A percentile compares a stretch with the other conserved stretches of the same genome.
These are phyloP conservation scores for Diploptera punctata DNA, from an alignment of 2,888 invertebrate genomes.

Conservation along the genomic window DNA sequence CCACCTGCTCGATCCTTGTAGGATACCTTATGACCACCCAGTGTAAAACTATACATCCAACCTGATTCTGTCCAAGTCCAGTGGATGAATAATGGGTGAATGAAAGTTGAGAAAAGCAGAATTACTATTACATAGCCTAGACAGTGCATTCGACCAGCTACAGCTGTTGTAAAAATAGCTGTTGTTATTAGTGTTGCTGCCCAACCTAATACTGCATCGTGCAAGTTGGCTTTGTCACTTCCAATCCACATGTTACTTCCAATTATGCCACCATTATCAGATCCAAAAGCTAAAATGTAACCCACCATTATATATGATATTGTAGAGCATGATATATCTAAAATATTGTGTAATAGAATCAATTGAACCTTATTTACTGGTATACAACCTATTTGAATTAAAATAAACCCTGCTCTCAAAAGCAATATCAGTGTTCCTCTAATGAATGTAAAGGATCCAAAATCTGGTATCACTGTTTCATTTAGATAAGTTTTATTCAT, in stretches of 20 bases:
- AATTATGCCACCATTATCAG: slow-evolving; percentile 47
- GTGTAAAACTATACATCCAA: slow-evolving; percentile 49
- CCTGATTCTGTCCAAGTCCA: slow-evolving; percentile 53
- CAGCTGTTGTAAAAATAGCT: slow-evolving; percentile 51
- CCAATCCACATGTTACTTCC: slow-evolving; percentile 50
- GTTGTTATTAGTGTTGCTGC: slow-evolving; percentile 50
- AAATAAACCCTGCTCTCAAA: slow-evolving; percentile 47
- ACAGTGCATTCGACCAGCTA: slow-evolving; percentile 51
- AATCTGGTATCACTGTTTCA: no score
- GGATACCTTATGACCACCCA: slow-evolving; percentile 42
- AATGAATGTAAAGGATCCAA: neutral
- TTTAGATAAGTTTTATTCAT: no score
- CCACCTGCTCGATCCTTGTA: slow-evolving; percentile 52
- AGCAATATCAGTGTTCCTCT: slow-evolving; percentile 26
- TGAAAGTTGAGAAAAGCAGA: slow-evolving; percentile 48
- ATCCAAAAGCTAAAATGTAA: slow-evolving; percentile 50
- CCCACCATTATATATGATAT: slow-evolving; percentile 50
- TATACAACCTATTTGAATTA: slow-evolving; percentile 52
- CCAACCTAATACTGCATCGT: slow-evolving; percentile 50
- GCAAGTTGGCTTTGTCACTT: slow-evolving; percentile 45
- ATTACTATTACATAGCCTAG: slow-evolving; percentile 48
- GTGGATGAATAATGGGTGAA: slow-evolving; percentile 52
- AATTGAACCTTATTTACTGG: slow-evolving; percentile 53
- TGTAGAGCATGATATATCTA: slow-evolving; percentile 51
- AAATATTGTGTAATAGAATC: slow-evolving; percentile 52